These are phyloP conservation scores for Muschampia plurimacula DNA, from an alignment of 2,888 invertebrate genomes.

Conservation along the genomic window DNA sequence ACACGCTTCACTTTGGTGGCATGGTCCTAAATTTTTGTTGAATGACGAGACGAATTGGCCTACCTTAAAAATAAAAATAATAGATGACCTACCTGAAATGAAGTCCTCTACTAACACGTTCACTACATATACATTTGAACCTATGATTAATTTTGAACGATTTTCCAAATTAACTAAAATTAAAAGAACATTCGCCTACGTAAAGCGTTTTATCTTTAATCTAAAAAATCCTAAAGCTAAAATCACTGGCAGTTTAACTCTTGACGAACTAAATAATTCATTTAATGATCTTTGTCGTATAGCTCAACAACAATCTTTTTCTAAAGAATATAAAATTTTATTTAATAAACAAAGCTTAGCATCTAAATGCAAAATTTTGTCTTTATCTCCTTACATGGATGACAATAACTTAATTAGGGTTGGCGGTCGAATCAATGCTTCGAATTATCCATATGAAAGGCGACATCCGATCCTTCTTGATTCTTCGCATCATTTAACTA, in stretches of 20 bases:
- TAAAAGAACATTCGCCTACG: not conserved
- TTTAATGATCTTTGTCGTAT: conserved; percentile 1
- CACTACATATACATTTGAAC: not conserved
- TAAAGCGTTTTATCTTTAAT: not conserved
- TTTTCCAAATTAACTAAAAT: not conserved
- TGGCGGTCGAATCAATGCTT: not conserved
- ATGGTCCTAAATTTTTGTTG: conserved; percentile 4
- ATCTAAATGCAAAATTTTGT: not conserved
- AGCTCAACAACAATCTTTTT: not conserved
- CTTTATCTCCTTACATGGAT: not conserved
- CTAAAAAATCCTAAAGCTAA: not conserved
- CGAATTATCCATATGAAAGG: not conserved
- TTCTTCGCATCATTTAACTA: not conserved
- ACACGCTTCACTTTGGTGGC: not conserved
- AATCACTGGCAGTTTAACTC: not conserved
- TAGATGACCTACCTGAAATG: not conserved
- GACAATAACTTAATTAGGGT: not conserved
- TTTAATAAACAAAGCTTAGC: not conserved
- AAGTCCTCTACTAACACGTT: not conserved
- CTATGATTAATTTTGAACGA: not conserved
- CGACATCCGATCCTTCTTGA: not conserved
- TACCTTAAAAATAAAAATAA: not conserved
- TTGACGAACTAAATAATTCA: not conserved
- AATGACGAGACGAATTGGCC: not conserved
- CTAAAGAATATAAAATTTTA: not conserved